A percentile compares a stretch with the other conserved stretches of the same genome.
Evolutionary conservation across 2,113 vertebrate species (phyloP).

Genomic region (Plecotus auritus): DNA sequence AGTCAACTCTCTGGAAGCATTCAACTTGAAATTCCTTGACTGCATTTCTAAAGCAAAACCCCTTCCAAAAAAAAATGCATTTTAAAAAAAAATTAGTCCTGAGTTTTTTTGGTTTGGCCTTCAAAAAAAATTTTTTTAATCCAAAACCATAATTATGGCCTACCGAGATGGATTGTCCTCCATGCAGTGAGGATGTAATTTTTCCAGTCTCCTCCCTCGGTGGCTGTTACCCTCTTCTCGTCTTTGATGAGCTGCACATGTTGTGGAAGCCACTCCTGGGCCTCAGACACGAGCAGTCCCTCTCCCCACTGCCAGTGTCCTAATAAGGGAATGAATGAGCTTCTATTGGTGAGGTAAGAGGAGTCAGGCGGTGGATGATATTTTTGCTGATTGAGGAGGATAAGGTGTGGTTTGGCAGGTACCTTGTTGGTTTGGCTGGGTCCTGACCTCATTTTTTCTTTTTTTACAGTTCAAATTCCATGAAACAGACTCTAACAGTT

Average conservation of each 20-base stretch:
- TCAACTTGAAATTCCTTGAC: background rate
- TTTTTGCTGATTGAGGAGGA: conserved; percentile 81
- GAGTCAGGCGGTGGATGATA: conserved; percentile 68
- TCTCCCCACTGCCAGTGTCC: conserved; percentile 72
- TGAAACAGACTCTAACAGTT: conserved; percentile 47
- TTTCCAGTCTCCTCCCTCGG: conserved; percentile 64
- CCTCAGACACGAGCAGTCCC: conserved; percentile 41
- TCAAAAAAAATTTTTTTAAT: background rate
- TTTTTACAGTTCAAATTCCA: conserved; percentile 72
- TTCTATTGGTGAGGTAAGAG: conserved; percentile 78
- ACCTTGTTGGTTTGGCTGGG: conserved; percentile 74
- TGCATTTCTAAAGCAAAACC: conserved; percentile 44
- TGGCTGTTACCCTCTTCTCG: conserved; percentile 63
- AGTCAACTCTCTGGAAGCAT: background rate
- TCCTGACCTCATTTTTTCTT: conserved; percentile 63
- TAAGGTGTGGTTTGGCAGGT: conserved; percentile 86
- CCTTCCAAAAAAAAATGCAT: conserved; percentile 26
- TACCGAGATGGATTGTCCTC: conserved; percentile 55
- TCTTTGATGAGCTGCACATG: conserved; percentile 80
- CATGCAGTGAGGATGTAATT: conserved; percentile 53
- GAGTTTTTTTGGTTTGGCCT: conserved; percentile 40
- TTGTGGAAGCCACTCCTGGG: conserved; percentile 65
- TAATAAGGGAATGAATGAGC: conserved; percentile 80
- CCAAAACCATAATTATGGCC: conserved; percentile 74
- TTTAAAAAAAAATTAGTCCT: conserved; percentile 46